Evolutionary conservation across 2,113 vertebrate species (phyloP).

Genomic region (Melanotaenia duboulayi): DNA sequence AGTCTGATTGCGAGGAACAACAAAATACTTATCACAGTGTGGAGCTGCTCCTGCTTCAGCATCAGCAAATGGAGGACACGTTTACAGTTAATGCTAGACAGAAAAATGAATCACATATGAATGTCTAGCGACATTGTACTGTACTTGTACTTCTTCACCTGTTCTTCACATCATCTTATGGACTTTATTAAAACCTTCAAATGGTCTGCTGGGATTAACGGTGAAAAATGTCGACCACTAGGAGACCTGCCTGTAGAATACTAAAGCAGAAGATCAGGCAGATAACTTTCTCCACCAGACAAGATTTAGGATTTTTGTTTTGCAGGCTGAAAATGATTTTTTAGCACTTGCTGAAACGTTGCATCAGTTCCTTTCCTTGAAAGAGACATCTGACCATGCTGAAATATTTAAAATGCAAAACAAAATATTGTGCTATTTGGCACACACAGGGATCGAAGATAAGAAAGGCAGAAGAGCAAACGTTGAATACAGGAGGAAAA

Average conservation of each 20-base stretch:
- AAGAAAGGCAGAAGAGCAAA: not conserved
- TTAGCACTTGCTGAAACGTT: not conserved
- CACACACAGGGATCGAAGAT: not conserved
- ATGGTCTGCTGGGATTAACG: slow-evolving; percentile 1
- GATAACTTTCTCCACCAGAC: too few relatives aligned
- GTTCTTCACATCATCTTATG: not conserved
- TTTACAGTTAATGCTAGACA: not conserved
- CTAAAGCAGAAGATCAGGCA: too few relatives aligned
- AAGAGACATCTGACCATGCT: not conserved
- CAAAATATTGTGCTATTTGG: not conserved
- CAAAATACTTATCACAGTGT: slow-evolving; percentile 35
- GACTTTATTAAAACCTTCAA: slow-evolving; percentile 9
- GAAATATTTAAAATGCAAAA: not conserved
- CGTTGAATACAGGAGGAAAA: not conserved
- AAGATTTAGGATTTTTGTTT: not conserved
- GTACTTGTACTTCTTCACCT: not conserved
- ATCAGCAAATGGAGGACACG: not conserved
- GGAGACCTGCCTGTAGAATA: not conserved
- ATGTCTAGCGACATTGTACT: not conserved
- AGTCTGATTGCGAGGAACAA: slow-evolving; percentile 27
- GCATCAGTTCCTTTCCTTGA: slow-evolving; percentile 1
- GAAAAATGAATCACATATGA: not conserved
- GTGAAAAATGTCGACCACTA: not conserved
- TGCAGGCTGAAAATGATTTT: not conserved
- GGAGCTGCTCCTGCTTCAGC: slow-evolving; percentile 19